Percentiles rank a stretch among this genome's conserved stretches.
These are phyloP conservation scores for Vanessa atalanta DNA, from an alignment of 1,140 invertebrate genomes.

Conservation along the genomic window DNA sequence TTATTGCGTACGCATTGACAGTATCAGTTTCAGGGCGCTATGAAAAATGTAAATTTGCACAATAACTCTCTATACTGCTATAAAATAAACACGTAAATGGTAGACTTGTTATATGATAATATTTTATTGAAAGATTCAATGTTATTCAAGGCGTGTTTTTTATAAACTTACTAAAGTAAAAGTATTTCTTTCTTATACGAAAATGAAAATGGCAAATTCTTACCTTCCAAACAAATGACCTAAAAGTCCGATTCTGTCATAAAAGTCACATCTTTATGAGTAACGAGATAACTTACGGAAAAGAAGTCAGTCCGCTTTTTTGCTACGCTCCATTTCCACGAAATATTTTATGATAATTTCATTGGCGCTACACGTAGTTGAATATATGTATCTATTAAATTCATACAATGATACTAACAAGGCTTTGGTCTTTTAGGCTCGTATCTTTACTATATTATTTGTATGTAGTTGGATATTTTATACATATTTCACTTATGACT, in stretches of 20 bases:
- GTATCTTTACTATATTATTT: background rate
- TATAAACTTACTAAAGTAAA: background rate
- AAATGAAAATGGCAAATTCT: constrained; percentile 22
- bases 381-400: constrained; percentile 38
- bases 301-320: constrained; percentile 60
- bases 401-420: constrained; percentile 24
- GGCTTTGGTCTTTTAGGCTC: background rate
- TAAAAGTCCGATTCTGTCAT: constrained; percentile 63
- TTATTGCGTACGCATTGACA: constrained; percentile 11
- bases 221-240: constrained; percentile 60
- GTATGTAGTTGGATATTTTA: background rate
- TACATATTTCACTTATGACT: background rate
- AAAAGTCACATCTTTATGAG: constrained; percentile 73
- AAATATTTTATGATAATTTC: constrained; percentile 69
- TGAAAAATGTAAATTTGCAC: constrained; percentile 10
- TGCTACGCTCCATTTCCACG: constrained; percentile 54
- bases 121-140: background rate
- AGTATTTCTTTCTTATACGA: constrained; percentile 2
- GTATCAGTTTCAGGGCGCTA: background rate
- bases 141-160: background rate
- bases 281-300: constrained; percentile 70
- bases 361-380: constrained; percentile 51
- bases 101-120: background rate
- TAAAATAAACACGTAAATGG: background rate
- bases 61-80: background rate